Conservation (phyloP, 2,113 vertebrate species). For the Reinhardtius hippoglossoides region DNA sequence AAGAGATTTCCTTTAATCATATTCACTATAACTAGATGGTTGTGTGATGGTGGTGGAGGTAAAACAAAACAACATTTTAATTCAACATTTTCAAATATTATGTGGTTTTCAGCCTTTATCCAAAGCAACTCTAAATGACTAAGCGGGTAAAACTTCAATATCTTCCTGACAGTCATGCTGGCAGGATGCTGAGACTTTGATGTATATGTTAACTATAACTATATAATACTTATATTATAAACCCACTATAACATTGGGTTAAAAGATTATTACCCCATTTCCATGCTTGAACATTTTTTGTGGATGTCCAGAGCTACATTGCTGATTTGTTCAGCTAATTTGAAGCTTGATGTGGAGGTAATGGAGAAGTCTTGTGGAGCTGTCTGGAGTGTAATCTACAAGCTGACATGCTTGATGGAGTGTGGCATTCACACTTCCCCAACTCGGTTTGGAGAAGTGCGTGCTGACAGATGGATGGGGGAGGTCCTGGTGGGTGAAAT, state of each 20-base stretch:
- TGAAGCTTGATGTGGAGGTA: slow-evolving; percentile 65
- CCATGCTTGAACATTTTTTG: slow-evolving; percentile 43
- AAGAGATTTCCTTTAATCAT: too few relatives aligned
- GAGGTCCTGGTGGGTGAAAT: slow-evolving; percentile 75
- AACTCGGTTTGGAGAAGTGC: slow-evolving; percentile 62
- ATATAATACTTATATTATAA: too few relatives aligned
- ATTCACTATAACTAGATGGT: too few relatives aligned
- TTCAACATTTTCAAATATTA: neutral
- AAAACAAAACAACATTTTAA: too few relatives aligned
- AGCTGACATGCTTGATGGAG: slow-evolving; percentile 76
- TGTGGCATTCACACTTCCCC: slow-evolving; percentile 74
- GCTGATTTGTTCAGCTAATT: slow-evolving; percentile 59
- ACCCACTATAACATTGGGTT: slow-evolving; percentile 1
- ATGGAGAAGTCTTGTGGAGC: slow-evolving; percentile 63
- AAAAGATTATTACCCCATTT: slow-evolving; percentile 15
- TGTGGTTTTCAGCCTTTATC: neutral
- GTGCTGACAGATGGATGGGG: slow-evolving; percentile 77
- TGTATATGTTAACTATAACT: neutral
- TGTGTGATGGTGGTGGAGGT: too few relatives aligned
- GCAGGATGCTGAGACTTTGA: slow-evolving; percentile 15
- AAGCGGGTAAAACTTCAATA: neutral
- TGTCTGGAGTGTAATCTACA: slow-evolving; percentile 68
- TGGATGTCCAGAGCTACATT: slow-evolving; percentile 30
- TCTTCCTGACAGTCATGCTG: neutral
- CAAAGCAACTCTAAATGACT: slow-evolving; percentile 25